These are phyloP conservation scores for Cyphomyrmex costatus DNA, from an alignment of 1,140 invertebrate species.

Conservation along the genomic window DNA sequence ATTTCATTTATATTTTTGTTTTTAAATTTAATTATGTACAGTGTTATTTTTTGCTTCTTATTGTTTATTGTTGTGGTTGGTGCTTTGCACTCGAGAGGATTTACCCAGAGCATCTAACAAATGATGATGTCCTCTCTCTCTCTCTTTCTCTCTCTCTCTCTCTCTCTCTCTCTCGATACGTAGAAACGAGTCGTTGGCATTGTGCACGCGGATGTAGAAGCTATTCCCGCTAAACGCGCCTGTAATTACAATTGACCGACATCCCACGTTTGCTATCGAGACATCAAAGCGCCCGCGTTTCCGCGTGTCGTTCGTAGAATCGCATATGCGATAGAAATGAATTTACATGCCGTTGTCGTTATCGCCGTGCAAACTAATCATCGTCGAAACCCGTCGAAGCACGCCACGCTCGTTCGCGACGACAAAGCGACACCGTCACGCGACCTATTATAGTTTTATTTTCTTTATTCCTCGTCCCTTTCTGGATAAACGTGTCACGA, in stretches of 20 bases:
- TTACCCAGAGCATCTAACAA: no score
- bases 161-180: conserved; percentile 10
- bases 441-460: conserved; percentile 7
- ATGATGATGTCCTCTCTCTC: not conserved
- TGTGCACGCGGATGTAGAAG: conserved; percentile 35
- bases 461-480: not conserved
- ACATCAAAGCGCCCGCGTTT: conserved; percentile 38
- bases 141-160: not conserved
- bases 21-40: no score
- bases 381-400: not conserved
- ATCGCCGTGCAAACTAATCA: not conserved
- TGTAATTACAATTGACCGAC: conserved; percentile 64
- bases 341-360: conserved; percentile 30
- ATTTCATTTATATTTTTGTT: no score
- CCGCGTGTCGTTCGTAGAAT: conserved; percentile 28
- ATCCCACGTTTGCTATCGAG: not conserved
- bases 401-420: conserved; percentile 6
- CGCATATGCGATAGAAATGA: not conserved
- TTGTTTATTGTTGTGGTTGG: no score
- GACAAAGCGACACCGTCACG: conserved; percentile 9
- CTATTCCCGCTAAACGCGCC: conserved; percentile 49
- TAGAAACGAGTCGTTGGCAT: conserved; percentile 25
- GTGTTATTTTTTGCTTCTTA: no score
- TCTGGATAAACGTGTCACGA: not conserved
- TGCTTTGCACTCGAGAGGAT: no score